These are phyloP conservation scores for Felis catus DNA, from an alignment of 2,113 vertebrate species.

Conservation along the genomic window DNA sequence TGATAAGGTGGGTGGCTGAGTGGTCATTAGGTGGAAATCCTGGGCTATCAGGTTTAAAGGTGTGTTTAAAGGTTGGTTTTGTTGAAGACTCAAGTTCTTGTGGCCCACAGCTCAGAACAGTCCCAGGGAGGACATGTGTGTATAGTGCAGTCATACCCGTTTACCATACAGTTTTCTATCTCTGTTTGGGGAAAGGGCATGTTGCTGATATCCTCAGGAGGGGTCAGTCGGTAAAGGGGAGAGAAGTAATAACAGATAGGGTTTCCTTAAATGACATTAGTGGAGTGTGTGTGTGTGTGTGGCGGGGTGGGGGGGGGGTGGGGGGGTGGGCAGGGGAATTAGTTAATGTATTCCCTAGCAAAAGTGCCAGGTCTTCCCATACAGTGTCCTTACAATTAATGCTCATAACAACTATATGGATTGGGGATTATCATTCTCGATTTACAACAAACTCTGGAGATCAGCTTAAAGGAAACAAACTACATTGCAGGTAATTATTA, in stretches of 20 bases:
- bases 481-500: not conserved
- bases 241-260: not conserved
- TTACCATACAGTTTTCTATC: not conserved
- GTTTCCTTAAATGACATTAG: not conserved
- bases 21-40: not conserved
- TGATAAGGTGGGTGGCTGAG: not conserved
- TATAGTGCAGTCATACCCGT: accelerated
- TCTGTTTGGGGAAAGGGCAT: not conserved
- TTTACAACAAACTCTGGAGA: not conserved
- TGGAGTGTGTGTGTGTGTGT: no score
- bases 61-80: slow-evolving; percentile 12
- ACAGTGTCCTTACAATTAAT: not conserved
- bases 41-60: not conserved
- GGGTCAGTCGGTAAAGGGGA: not conserved
- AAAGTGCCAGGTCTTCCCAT: not conserved
- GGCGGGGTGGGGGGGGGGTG: accelerated
- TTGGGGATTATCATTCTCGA: not conserved
- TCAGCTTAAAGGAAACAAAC: not conserved
- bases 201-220: not conserved
- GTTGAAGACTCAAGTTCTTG: not conserved
- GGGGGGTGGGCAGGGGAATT: no score
- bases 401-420: not conserved
- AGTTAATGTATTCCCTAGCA: not conserved
- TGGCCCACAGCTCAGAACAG: not conserved
- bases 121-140: not conserved